Evolutionary conservation across 53 echinoderm and acorn worm genomes (phyloP), one percentile per base, ranked within the genome.

Genomic region (Temnopleurus reevesii): DNA sequence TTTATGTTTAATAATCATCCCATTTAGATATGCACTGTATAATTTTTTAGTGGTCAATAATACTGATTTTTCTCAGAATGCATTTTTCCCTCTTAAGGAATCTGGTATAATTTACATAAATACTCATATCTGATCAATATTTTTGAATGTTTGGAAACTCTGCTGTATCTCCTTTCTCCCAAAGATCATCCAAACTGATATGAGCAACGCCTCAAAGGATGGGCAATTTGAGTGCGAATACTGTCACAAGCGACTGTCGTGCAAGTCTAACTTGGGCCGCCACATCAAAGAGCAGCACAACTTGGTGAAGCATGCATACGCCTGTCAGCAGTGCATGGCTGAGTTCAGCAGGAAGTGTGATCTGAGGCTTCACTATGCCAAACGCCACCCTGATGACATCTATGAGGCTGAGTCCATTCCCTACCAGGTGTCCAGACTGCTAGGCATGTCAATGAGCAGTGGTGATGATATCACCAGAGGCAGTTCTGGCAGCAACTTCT

Each of bases 261-360:
- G 55, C 38, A 83, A 83, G 56, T 83, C 83, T 21, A 83, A 83
- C 23, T 34, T 83, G 25, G 47, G 54, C 38, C 83, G 83, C 24
- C 83, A 83, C 35, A 36, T 83, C 56, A 53, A 55, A 38, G 83
- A 83, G 83, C 83, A 83, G 58, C 83, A 83, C 83, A 83, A 23
- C n/a, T 30, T 15, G 8, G 5, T 51, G 30, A 83, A 83, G 83
- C 83, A 10, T 8, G 38, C 53, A 30, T 83, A 55, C 56, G 31
- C 83, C 29, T 83, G 83, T 24, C 55, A 34, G 36, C 83, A 55
- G 57, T 83, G 83, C 38, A 1, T 35, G 83, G 56, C 83, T 9
- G 83, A 83, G 56, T 83, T 83, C 58, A 83, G 34, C 4, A 55
- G 83, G 8, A 54, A 36, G 83, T 53, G 83, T 23, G 83, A 83